These are phyloP conservation scores for Trissonchulus latispiculum DNA, from an alignment of 2,888 invertebrate species.

Conservation along the genomic window DNA sequence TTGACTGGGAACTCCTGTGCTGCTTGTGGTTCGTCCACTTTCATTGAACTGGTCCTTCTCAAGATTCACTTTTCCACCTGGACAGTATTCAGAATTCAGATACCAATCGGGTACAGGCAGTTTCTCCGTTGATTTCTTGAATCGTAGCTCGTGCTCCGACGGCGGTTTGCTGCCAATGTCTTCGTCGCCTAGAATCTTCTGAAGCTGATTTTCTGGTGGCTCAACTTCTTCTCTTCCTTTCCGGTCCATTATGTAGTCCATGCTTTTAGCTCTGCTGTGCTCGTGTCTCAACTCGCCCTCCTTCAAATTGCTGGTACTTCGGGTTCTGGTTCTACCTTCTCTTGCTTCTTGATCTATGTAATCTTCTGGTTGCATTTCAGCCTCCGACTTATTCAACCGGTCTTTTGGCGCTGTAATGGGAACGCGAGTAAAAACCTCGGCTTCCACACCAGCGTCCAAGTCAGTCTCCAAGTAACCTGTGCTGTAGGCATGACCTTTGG, in stretches of 20 bases:
- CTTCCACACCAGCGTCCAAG: conserved; percentile 25
- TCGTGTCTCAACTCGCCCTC: background rate
- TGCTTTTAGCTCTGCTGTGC: conserved; percentile 39
- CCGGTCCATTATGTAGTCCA: conserved; percentile 42
- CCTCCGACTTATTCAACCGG: conserved; percentile 34
- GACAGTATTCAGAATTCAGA: background rate
- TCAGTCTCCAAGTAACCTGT: conserved; percentile 33
- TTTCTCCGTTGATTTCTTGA: conserved; percentile 39
- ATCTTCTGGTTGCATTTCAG: conserved; percentile 21
- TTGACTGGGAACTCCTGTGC: background rate
- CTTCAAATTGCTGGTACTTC: conserved; percentile 13
- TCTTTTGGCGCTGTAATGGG: background rate
- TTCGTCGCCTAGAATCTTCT: conserved; percentile 34
- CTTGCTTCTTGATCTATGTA: conserved; percentile 2
- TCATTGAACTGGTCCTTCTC: background rate
- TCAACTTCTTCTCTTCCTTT: conserved; percentile 39
- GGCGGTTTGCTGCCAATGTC: conserved; percentile 25
- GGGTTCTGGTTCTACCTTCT: conserved; percentile 16
- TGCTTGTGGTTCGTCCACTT: background rate
- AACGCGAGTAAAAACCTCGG: background rate
- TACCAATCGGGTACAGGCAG: conserved; percentile 41
- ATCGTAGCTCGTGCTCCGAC: conserved; percentile 41
- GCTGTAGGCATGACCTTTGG: conserved; percentile 27
- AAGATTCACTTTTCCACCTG: background rate
- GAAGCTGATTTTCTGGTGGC: conserved; percentile 42